Evolutionary conservation across 2,113 vertebrate genomes (phyloP), one percentile per base, ranked within the genome.

Genomic region (Nannospalax galili): DNA sequence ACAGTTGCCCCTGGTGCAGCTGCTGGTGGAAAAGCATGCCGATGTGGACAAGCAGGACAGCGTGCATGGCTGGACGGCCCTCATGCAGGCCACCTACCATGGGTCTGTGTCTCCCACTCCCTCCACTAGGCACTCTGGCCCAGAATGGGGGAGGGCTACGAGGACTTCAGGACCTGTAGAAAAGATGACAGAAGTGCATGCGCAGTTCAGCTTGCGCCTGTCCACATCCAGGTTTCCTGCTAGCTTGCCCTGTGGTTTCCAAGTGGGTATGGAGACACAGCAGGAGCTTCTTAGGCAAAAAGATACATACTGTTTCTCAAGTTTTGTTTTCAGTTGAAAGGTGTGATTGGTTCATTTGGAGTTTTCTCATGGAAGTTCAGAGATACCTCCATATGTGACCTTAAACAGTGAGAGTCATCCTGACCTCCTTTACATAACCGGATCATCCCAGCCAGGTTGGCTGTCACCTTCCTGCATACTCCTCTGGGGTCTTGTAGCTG

Each of bases 41-140:
- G 99, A 99, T 84, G 91, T 99, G 40, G 99, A 99, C 98, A 99
- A 99, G 93, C 99, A 99, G 94, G 99, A 99, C 93, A 98, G 98
- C 0, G 98, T 99, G 58, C 99, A 99, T 4, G 99, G 99, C 48
- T 99, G 99, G 99, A 99, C 99, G 0, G 99, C 99, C 45, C 98
- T 99, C 74, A 99, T 99, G 99, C 99, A 99, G 97, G 99, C 99
- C 79, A 99, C 99, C 0, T 99, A 99, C 96, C 99, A 99, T 0
- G 99, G 99, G 99, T 99, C 97, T 97, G 97, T 84, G 79, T 80
- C 89, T 72, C 40, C 16, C 20, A 3, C n/a, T 1, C 35, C 5
- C 10, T 42, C 62, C 10, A 4, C 14, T 3, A 17, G 52, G 1
- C 6, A 10, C 56, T 32, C 40, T 40, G 1, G 67, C 62, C 84